These are phyloP conservation scores for Drosophila takahashii DNA, from an alignment of 1,140 invertebrate species.

Conservation along the genomic window DNA sequence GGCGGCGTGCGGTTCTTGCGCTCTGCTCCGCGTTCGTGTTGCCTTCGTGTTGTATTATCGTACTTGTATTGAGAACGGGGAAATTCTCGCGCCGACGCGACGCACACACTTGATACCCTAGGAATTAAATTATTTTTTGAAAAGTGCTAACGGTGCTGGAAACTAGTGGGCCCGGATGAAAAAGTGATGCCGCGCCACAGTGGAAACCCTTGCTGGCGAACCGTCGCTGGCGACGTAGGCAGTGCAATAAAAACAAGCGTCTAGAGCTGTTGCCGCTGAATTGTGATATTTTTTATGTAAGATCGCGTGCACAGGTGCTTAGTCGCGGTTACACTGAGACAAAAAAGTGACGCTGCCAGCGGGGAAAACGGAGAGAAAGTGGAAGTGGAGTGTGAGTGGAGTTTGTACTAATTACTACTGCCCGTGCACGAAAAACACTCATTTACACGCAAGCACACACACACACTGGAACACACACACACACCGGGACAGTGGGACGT, in stretches of 20 bases:
- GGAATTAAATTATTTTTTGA: neutral
- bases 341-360: slow-evolving; percentile 47
- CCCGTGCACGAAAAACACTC: slow-evolving; percentile 67
- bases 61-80: slow-evolving; percentile 9
- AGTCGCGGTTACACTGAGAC: slow-evolving; percentile 26
- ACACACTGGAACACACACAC: slow-evolving; percentile 19
- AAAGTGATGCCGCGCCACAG: slow-evolving; percentile 18
- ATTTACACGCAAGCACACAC: slow-evolving; percentile 56
- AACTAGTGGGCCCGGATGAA: slow-evolving; percentile 8
- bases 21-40: slow-evolving; percentile 6
- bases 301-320: slow-evolving; percentile 65
- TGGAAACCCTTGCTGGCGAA: slow-evolving; percentile 17
- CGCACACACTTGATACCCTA: slow-evolving; percentile 21
- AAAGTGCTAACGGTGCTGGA: neutral
- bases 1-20: slow-evolving; percentile 50
- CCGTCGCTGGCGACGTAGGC: slow-evolving; percentile 18
- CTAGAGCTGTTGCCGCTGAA: slow-evolving; percentile 8
- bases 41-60: neutral
- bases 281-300: slow-evolving; percentile 26
- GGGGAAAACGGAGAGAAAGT: slow-evolving; percentile 1
- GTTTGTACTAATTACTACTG: slow-evolving; percentile 67
- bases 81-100: slow-evolving; percentile 45
- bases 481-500: slow-evolving; percentile 39
- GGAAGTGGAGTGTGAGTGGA: slow-evolving; percentile 58
- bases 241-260: slow-evolving; percentile 58